These are phyloP conservation scores for Scaeva pyrastri DNA, from an alignment of 2,888 invertebrate species.

Conservation along the genomic window DNA sequence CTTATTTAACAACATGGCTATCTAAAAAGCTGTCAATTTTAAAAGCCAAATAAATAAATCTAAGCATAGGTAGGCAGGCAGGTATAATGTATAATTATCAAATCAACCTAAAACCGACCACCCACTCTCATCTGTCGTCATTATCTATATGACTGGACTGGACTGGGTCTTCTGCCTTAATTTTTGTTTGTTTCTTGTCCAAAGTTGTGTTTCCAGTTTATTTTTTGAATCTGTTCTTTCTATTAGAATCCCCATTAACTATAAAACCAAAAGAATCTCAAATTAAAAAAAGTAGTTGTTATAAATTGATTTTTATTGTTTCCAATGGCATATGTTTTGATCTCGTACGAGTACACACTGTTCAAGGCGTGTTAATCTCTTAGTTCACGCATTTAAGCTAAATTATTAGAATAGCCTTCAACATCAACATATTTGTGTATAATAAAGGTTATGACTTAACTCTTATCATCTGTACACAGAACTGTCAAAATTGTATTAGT, in stretches of 20 bases:
- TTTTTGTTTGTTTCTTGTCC: neutral
- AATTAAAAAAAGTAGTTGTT: neutral
- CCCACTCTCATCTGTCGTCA: conserved; percentile 32
- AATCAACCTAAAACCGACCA: conserved; percentile 32
- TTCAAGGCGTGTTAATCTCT: conserved; percentile 39
- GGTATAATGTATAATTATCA: neutral
- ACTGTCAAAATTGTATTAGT: neutral
- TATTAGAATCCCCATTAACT: conserved; percentile 38
- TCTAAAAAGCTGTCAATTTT: conserved; percentile 47
- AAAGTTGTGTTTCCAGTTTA: conserved; percentile 47
- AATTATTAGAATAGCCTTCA: conserved; percentile 57
- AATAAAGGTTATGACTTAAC: neutral
- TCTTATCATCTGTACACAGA: conserved; percentile 24
- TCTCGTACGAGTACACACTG: neutral
- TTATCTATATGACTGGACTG: neutral
- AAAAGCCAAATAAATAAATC: conserved; percentile 31
- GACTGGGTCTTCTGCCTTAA: neutral
- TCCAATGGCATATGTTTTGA: neutral
- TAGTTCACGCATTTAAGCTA: conserved; percentile 44
- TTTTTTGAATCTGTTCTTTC: conserved; percentile 5
- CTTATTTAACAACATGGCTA: neutral
- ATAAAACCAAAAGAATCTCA: conserved; percentile 10
- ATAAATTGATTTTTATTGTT: conserved; percentile 29
- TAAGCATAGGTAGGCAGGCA: neutral
- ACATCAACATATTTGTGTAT: conserved; percentile 9